Evolutionary conservation across 2,113 vertebrate species (phyloP), one percentile per base, ranked within the genome.

Genomic region (Micronycteris hirsuta): DNA sequence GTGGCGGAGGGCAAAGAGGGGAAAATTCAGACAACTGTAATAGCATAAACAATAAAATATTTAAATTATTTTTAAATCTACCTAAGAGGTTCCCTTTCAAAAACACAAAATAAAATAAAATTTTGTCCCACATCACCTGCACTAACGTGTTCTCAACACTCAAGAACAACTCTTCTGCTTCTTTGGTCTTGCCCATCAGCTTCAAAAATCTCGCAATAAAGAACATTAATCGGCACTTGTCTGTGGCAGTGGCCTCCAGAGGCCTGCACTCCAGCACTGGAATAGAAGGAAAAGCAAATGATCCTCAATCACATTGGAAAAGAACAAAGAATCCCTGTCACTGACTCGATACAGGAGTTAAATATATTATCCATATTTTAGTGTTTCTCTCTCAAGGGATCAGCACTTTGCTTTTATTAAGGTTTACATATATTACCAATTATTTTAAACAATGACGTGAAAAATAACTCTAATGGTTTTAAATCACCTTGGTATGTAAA

Each of bases 201-300:
- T 97, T 98, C 74, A 98, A 87, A 94, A 97, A 93, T 31, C 96
- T 97, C 3, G 49, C 97, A 36, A 95, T 97, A 58, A 97, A 97
- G 85, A 90, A 88, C 6, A 97, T 58, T 36, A 96, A 82, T 24
- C 52, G 33, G 82, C 88, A 91, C 49, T 92, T 93, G 41, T 89
- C 86, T 6, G 14, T 9, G 31, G 49, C 45, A 28, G 93, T 94
- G 1, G 87, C 22, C 12, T 82, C 74, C 3, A 45, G 90, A n/a
- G 73, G 43, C 45, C 78, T 95, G 61, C 81, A 63, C 36, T 94
- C 94, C 77, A 94, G 83, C 89, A 91, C 91, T 86, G 15, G 84
- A 86, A 77, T 24, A 16, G 15, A 38, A 93, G 77, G 28, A 82
- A 74, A 86, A 15, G 33, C 17, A 76, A 89, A 68, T 12, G 5